Base-by-base conservation (phyloP, 1,140 invertebrate genomes). In the Drosophila parvula region DNA sequence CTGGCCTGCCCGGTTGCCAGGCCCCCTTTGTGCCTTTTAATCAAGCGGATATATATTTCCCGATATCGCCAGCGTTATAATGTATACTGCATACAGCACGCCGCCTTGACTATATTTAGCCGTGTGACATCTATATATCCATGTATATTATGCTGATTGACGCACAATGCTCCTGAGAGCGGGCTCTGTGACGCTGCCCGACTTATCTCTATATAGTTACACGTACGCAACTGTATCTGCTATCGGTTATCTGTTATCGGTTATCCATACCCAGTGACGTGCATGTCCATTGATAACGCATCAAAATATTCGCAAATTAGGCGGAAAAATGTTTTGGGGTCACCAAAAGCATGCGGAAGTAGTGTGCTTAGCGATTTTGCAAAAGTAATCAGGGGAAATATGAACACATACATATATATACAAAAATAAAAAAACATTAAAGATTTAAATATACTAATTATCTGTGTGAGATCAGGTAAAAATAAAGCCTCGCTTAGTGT, bases 141-240 rank as follows among this genome's bases (percentile, higher is more conserved):
- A 65, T 82, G 63, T 76, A 60, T 64, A 82, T 79, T 82, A 86
- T 81, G 65, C 59, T 81, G 76, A 86, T 86, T 86, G 82, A 86
- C 82, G 75, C 75, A 78, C 75, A 78, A 69, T 67, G 62, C 65
- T 36, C 36, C 45, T 45, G 22, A 62, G 51, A 71, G 57, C 38
- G 57, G 30, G 22, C 32, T 51, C 65, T 63, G 65, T 78, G 75
- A 78, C 75, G 74, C 53, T 56, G 41, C 59, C 74, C 34, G 57
- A 61, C 58, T 78, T 78, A 78, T 78, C 75, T 50, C 71, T 43
- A 44, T 32, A 55, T 59, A 16, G 55, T 32, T 55, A 60, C 44
- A 77, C 18, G 57, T 69, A 51, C 12, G 53, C 44, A 43, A 16
- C 16, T 14, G 34, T 45, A 78, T 65, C 69, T n/a, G 2, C 36